Evolutionary conservation across 30 jellyfish, hydroid and myxozoan genomes (phyloP).

Genomic region (Mastigias papua): DNA sequence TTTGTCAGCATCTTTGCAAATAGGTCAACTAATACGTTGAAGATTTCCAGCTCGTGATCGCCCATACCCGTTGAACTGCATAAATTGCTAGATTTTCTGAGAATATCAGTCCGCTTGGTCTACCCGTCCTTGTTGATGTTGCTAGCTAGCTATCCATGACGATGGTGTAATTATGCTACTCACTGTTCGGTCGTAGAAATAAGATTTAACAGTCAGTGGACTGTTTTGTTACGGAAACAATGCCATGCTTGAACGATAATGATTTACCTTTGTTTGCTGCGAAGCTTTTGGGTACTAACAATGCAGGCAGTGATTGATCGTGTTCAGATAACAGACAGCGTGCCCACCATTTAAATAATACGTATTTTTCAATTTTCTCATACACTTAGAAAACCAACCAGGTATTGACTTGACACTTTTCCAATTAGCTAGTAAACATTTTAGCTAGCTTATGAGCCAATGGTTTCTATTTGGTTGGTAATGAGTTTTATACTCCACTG

Average conservation of each 20-base stretch:
- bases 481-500: too few species aligned
- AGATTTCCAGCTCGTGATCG: background rate
- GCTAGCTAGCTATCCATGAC: conserved; percentile 31
- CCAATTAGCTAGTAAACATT: too few species aligned
- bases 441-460: too few species aligned
- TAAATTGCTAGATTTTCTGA: too few species aligned
- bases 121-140: background rate
- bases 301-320: background rate
- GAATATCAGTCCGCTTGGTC: background rate
- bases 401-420: too few species aligned
- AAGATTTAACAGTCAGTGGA: background rate
- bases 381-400: too few species aligned
- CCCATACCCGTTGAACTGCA: conserved; percentile 12
- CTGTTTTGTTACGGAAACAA: background rate
- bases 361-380: too few species aligned
- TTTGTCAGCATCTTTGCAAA: conserved; percentile 46
- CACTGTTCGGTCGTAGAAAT: conserved; percentile 3
- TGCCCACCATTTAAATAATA: too few species aligned
- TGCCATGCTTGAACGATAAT: background rate
- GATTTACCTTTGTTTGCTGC: background rate
- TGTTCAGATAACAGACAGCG: background rate
- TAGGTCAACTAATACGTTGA: conserved; percentile 27
- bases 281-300: background rate
- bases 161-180: conserved; percentile 30
- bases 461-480: too few species aligned